phyloP scores from a whole-genome alignment of 2,113 vertebrate species.

The Bubo blakistoni region DNA sequence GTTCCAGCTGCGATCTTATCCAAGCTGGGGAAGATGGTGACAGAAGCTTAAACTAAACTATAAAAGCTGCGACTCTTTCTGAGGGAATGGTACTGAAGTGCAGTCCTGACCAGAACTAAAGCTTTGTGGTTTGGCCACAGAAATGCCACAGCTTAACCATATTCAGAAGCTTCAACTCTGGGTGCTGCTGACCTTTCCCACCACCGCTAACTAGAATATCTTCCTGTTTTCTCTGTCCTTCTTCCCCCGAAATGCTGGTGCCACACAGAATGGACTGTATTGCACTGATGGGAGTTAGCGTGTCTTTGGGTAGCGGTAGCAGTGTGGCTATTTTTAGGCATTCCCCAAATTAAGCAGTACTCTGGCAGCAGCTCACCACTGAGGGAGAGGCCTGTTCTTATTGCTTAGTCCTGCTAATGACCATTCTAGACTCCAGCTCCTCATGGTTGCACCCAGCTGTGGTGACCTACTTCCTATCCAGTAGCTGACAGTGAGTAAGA shows the following conservation, averaged over 20 bases:
- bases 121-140: not conserved
- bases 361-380: constrained; percentile 16
- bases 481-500: constrained; percentile 3
- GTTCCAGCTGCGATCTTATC: not conserved
- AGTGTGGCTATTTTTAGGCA: constrained; percentile 8
- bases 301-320: not conserved
- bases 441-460: constrained; percentile 53
- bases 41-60: not conserved
- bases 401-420: constrained; percentile 42
- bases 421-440: constrained; percentile 18
- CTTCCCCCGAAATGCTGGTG: not conserved
- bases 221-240: not conserved
- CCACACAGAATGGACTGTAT: not conserved
- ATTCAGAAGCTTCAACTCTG: not conserved
- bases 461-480: constrained; percentile 66
- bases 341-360: constrained; percentile 23
- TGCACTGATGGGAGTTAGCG: not conserved
- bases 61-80: not conserved
- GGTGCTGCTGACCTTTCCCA: not conserved
- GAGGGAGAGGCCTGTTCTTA: constrained; percentile 48
- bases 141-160: not conserved
- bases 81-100: not conserved
- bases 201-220: not conserved
- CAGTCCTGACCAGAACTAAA: not conserved
- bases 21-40: not conserved